Base-by-base conservation (phyloP, 2,888 invertebrate species). In the Rhagium mordax region DNA sequence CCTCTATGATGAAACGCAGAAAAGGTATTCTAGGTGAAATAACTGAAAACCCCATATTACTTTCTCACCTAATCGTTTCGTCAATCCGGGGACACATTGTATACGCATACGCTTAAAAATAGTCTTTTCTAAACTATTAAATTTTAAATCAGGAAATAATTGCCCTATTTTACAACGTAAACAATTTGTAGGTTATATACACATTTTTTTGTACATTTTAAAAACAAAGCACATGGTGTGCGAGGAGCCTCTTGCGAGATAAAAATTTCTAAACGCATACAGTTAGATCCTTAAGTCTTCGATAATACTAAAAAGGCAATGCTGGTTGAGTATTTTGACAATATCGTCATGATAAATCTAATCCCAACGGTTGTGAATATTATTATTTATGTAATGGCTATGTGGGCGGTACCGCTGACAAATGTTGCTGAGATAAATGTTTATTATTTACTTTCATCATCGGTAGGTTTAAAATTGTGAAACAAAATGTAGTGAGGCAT, bases 101-200 rank as follows among this genome's bases (percentile, higher is more conserved):
- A 49, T 16, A n/a, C n/a, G 7, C 16, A 27, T 24, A 57, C 7
- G 55, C 15, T 57, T 57, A 27, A 27, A 27, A 27, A 57, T 27
- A 57, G 15, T 15, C 41, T 41, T 41, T 41, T 10, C 13, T 2
- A 13, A 13, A n/a, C 3, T 4, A 41, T 41, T 41, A 41, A 41
- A n/a, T 41, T 3, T 21, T 57, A 21, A 57, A 57, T 57, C 27
- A 8, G 27, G 55, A 57, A 57, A 57, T 57, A 57, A 57, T 64
- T 51, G 51, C 8, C 64, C 64, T 51, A 64, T 49, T 64, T 64
- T 64, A 27, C 15, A 49, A 16, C 10, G 27, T 64, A 64, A 64
- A 64, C 49, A 64, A 27, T 64, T 62, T 48, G 20, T n/a, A 62
- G 16, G 33, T 29, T 49, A 16, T 64, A 24, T 51, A 64, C 51